These are phyloP conservation scores for Artibeus lituratus DNA, from an alignment of 2,797 vertebrate genomes.

Conservation along the genomic window DNA sequence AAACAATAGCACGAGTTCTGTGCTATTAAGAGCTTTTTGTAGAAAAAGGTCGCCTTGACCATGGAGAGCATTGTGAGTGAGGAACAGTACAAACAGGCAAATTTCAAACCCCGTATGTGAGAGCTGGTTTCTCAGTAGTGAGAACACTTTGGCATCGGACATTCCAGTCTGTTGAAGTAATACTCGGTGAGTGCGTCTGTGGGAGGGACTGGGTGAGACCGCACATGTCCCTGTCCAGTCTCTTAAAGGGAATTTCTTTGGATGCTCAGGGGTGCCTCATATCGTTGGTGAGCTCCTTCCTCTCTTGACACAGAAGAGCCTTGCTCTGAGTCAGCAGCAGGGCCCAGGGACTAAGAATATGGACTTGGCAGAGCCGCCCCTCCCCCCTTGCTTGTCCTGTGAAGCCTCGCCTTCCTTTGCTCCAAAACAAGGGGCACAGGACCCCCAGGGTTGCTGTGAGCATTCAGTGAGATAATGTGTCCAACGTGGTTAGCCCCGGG, in stretches of 20 bases:
- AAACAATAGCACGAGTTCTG: not conserved
- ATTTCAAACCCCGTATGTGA: not conserved
- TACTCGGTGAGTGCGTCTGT: not conserved
- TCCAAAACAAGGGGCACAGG: not conserved
- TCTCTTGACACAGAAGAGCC: not conserved
- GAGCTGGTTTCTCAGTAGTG: not conserved
- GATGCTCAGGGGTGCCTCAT: not conserved
- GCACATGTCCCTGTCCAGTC: not conserved
- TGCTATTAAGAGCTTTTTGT: not conserved
- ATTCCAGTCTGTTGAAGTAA: not conserved
- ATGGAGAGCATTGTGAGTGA: not conserved
- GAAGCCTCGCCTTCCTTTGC: not conserved
- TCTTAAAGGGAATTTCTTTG: not conserved
- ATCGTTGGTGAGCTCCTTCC: not conserved
- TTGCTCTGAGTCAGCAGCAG: not conserved
- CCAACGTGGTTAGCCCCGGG: not conserved
- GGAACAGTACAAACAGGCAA: not conserved
- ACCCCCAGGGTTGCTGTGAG: not conserved
- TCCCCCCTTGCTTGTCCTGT: not conserved
- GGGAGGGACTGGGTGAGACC: not conserved
- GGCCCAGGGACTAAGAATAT: accelerated
- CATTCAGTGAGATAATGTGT: not conserved
- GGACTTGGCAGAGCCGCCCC: accelerated
- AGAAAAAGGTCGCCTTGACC: not conserved
- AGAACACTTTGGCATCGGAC: not conserved